A percentile compares a stretch with the other conserved stretches of the same genome.
These are phyloP conservation scores for Lissonota sp. DNA, from an alignment of 2,888 invertebrate genomes.

Conservation along the genomic window DNA sequence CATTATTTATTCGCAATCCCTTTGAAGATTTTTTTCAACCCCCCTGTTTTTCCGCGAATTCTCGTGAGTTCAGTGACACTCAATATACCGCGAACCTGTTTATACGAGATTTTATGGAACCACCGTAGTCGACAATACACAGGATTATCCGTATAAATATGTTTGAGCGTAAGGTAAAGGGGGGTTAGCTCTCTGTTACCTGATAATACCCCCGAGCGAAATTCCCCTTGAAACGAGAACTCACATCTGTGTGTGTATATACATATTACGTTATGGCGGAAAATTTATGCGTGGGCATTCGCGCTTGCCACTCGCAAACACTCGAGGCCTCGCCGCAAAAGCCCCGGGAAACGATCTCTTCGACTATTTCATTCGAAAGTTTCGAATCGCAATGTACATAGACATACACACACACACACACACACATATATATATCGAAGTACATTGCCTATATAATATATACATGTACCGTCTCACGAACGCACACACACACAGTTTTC, in stretches of 20 bases:
- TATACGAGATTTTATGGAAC: conserved; percentile 3
- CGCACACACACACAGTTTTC: conserved; percentile 22
- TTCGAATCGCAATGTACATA: conserved; percentile 50
- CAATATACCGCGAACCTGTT: not conserved
- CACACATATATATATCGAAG: not conserved
- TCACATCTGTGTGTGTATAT: not conserved
- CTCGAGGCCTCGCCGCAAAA: conserved; percentile 36
- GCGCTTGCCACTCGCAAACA: conserved; percentile 46
- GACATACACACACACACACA: not conserved
- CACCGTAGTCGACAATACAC: not conserved
- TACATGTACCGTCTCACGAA: not conserved
- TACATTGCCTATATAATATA: too few relatives aligned
- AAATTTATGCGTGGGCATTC: conserved; percentile 53
- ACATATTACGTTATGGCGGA: not conserved
- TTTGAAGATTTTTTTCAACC: not conserved
- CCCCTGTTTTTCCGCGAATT: not conserved
- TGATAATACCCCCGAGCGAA: conserved; percentile 19
- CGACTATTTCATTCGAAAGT: conserved; percentile 65
- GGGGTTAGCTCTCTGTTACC: conserved; percentile 19
- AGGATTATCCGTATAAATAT: conserved; percentile 1
- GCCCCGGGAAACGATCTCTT: conserved; percentile 52
- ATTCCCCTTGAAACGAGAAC: conserved; percentile 14
- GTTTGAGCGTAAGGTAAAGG: conserved; percentile 7
- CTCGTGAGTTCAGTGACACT: not conserved
- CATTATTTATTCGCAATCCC: too few relatives aligned